These are phyloP conservation scores for Drosophila anceps DNA, from an alignment of 2,888 invertebrate species.

Conservation along the genomic window DNA sequence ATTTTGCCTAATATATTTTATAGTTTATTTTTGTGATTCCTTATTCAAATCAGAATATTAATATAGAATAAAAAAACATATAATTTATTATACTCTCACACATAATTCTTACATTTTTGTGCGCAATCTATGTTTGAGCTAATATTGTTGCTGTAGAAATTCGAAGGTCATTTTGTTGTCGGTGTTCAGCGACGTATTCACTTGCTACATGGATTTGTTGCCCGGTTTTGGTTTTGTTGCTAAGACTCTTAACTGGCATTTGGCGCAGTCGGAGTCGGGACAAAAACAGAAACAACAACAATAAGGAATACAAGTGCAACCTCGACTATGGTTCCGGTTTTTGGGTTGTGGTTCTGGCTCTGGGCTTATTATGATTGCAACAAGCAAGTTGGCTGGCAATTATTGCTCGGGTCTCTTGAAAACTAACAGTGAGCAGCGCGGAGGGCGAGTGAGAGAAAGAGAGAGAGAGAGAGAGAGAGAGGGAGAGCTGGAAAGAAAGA, in stretches of 20 bases:
- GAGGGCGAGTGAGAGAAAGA: background rate
- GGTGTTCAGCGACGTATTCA: conserved; percentile 3
- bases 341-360: conserved; percentile 27
- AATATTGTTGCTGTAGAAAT: too few relatives aligned
- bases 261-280: conserved; percentile 17
- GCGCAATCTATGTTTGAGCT: too few relatives aligned
- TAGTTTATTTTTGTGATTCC: too few relatives aligned
- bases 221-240: conserved; percentile 36
- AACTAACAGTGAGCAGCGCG: background rate
- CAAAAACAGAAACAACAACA: conserved; percentile 12
- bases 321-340: conserved; percentile 34
- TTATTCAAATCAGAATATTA: too few relatives aligned
- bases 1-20: background rate
- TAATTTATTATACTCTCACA: too few relatives aligned
- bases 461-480: conserved; percentile 1
- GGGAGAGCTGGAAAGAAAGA: background rate
- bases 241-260: conserved; percentile 45
- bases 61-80: too few relatives aligned
- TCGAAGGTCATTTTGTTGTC: conserved; percentile 22
- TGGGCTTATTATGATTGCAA: conserved; percentile 52
- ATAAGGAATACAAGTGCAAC: conserved; percentile 8
- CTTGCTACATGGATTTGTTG: conserved; percentile 33
- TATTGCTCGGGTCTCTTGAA: conserved; percentile 34
- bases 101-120: too few relatives aligned
- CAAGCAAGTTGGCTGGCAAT: conserved; percentile 65